These are phyloP conservation scores for Drosophila triauraria DNA, from an alignment of 1,140 invertebrate species.

Conservation along the genomic window DNA sequence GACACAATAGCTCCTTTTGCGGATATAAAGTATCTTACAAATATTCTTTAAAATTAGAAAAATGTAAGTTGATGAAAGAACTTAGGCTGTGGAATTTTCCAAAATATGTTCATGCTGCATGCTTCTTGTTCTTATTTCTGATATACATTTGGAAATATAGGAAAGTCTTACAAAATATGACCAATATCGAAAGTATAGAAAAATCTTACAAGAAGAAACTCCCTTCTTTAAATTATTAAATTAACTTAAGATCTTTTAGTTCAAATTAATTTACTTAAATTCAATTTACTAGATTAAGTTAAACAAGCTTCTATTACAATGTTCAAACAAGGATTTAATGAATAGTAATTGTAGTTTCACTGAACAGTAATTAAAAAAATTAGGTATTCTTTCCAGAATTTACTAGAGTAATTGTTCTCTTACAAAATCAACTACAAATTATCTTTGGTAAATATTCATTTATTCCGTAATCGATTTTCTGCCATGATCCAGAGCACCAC, in stretches of 20 bases:
- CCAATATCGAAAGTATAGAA: too few species aligned
- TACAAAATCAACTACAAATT: conserved; percentile 5
- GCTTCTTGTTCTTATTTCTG: not conserved
- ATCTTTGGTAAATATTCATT: conserved; percentile 19
- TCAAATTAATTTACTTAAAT: not conserved
- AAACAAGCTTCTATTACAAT: not conserved
- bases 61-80: not conserved
- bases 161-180: too few species aligned
- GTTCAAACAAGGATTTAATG: not conserved
- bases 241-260: too few species aligned
- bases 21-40: conserved; percentile 1
- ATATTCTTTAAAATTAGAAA: not conserved
- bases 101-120: not conserved
- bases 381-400: too few species aligned
- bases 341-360: not conserved
- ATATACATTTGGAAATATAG: not conserved
- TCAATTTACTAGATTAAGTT: too few species aligned
- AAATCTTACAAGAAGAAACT: too few species aligned
- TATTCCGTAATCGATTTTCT: conserved; percentile 29
- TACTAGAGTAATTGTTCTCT: not conserved
- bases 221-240: too few species aligned
- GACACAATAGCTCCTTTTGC: not conserved
- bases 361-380: not conserved
- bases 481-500: conserved; percentile 13
- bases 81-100: not conserved